Evolutionary conservation across 1,140 invertebrate genomes (phyloP).

Genomic region (Wiebesia pumilae): DNA sequence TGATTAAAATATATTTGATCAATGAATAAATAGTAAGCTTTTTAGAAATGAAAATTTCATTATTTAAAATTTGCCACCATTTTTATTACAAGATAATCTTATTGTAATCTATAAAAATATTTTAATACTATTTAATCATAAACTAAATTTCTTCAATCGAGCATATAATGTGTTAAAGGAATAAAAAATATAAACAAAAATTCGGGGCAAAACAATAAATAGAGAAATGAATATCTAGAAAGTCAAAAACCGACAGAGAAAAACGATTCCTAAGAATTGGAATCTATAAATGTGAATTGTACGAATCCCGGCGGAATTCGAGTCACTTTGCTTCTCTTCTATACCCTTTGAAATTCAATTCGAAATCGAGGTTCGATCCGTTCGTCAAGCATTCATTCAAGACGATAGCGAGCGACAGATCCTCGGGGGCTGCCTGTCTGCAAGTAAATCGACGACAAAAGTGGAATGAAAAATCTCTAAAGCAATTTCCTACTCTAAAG

Average conservation of each 20-base stretch:
- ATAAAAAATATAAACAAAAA: no score
- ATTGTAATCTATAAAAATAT: no score
- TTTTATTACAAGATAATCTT: no score
- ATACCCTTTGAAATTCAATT: constrained; percentile 48
- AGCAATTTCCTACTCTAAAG: no score
- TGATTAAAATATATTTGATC: no score
- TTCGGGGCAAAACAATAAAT: no score
- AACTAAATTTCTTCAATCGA: no score
- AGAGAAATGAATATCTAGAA: background rate
- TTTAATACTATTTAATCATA: no score
- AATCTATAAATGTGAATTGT: background rate
- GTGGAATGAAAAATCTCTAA: constrained; percentile 45
- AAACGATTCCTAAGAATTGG: background rate
- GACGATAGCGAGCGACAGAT: background rate
- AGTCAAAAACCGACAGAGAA: background rate
- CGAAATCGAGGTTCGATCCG: constrained; percentile 43
- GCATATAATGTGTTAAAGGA: no score
- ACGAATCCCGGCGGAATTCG: constrained; percentile 22
- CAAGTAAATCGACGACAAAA: constrained; percentile 16
- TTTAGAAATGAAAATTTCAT: no score
- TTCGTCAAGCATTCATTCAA: constrained; percentile 47
- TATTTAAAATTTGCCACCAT: no score
- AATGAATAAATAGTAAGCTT: no score
- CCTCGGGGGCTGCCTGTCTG: background rate
- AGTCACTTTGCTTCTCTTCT: constrained; percentile 2